Evolutionary conservation across 2,888 invertebrate genomes (phyloP).

Genomic region (Acrocyrtus sp.): DNA sequence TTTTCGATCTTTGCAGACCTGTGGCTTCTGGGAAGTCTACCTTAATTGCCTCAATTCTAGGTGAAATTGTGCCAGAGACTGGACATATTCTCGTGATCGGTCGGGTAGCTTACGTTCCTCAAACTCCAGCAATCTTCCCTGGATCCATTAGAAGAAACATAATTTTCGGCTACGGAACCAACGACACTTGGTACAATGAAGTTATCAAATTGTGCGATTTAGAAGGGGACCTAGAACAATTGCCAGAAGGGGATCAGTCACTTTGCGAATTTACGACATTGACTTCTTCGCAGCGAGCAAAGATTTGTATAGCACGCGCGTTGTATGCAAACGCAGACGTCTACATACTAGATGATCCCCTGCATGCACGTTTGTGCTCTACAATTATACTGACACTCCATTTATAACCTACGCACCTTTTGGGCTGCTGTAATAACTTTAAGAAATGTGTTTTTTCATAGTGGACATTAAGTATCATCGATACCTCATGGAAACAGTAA

Average conservation of each 20-base stretch:
- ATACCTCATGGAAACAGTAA: constrained; percentile 51
- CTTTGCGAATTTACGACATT: constrained; percentile 68
- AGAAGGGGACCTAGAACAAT: constrained; percentile 67
- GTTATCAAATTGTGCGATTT: constrained; percentile 69
- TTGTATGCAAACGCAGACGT: constrained; percentile 57
- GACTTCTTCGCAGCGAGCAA: constrained; percentile 69
- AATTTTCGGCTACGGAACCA: constrained; percentile 45
- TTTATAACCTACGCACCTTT: no score
- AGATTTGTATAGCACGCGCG: constrained; percentile 67
- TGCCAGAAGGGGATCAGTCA: constrained; percentile 69
- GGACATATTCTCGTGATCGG: constrained; percentile 76
- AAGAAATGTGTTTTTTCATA: no score
- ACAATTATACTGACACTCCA: no score
- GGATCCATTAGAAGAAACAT: constrained; percentile 57
- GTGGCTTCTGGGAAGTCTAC: constrained; percentile 71
- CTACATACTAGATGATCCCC: constrained; percentile 56
- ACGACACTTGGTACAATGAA: constrained; percentile 64
- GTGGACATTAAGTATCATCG: constrained; percentile 53
- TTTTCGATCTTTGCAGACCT: constrained; percentile 67
- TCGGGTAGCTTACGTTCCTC: constrained; percentile 73
- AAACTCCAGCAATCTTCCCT: constrained; percentile 65
- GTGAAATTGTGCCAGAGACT: constrained; percentile 74
- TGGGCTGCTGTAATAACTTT: no score
- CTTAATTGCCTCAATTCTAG: constrained; percentile 75
- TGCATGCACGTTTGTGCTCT: no score